Conservation (phyloP, 2,888 invertebrate species). For the Lepidochrysops patricia region DNA sequence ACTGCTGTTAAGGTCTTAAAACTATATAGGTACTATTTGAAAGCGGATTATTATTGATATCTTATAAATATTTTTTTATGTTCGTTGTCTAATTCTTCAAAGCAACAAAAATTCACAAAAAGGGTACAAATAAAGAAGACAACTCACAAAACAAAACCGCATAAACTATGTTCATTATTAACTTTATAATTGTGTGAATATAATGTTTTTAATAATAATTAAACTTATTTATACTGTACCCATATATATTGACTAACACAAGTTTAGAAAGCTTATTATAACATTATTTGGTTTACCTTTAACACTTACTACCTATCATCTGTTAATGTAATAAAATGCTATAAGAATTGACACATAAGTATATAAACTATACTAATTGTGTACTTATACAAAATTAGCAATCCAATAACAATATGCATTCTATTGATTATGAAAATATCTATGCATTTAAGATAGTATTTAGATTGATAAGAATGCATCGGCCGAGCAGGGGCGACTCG, state of each 20-base stretch:
- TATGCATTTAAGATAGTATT: conserved; percentile 49
- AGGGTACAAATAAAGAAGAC: conserved; percentile 22
- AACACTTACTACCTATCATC: conserved; percentile 73
- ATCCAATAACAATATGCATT: conserved; percentile 69
- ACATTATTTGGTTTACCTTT: conserved; percentile 59
- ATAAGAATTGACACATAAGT: conserved; percentile 77
- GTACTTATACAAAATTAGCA: conserved; percentile 73
- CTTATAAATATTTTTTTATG: conserved; percentile 43
- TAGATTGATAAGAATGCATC: conserved; percentile 43
- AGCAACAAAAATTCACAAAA: conserved; percentile 31
- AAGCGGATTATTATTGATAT: conserved; percentile 18
- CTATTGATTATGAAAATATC: conserved; percentile 71
- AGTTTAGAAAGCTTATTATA: conserved; percentile 53
- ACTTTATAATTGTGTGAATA: conserved; percentile 16
- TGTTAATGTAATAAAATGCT: conserved; percentile 74
- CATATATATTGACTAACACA: conserved; percentile 31
- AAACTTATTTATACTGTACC: conserved; percentile 14
- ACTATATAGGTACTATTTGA: conserved; percentile 8
- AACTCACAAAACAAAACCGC: background rate
- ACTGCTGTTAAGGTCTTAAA: background rate
- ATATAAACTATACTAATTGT: conserved; percentile 76
- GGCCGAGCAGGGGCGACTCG: conserved; percentile 25
- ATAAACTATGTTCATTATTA: background rate
- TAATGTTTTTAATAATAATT: conserved; percentile 16
- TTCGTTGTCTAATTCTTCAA: conserved; percentile 61